These are phyloP conservation scores for Phenacoccus solenopsis DNA, from an alignment of 1,140 invertebrate genomes.

Conservation along the genomic window DNA sequence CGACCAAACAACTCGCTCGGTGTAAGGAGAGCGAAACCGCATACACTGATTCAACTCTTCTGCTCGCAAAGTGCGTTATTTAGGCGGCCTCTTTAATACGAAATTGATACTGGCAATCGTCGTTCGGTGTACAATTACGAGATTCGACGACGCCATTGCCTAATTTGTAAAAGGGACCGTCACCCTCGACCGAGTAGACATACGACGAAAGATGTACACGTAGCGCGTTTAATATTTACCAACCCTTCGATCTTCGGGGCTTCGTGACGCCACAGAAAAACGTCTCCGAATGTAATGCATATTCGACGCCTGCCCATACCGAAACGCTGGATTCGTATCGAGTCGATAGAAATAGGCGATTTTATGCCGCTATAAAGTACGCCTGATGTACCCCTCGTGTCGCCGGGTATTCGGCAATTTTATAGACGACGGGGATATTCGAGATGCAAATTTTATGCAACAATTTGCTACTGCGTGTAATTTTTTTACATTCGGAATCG, in stretches of 20 bases:
- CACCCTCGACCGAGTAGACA: not conserved
- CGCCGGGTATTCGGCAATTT: too few species aligned
- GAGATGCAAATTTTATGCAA: too few species aligned
- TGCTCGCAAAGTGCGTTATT: too few species aligned
- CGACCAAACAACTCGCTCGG: too few species aligned
- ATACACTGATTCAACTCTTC: too few species aligned
- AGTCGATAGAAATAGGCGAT: not conserved
- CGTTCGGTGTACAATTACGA: not conserved
- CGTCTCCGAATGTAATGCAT: not conserved
- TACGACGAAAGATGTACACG: not conserved
- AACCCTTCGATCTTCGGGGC: not conserved
- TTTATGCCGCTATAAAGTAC: not conserved
- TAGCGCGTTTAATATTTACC: conserved; percentile 7
- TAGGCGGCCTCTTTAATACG: too few species aligned
- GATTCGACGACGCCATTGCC: not conserved
- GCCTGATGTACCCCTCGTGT: too few species aligned
- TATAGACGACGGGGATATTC: too few species aligned
- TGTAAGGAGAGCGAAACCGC: too few species aligned
- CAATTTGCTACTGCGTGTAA: too few species aligned
- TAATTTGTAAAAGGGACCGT: not conserved
- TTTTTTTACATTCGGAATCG: too few species aligned
- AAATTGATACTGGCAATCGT: too few species aligned
- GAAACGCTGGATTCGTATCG: not conserved
- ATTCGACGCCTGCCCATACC: not conserved
- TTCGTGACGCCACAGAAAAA: conserved; percentile 5